Evolutionary conservation across 2,888 invertebrate species (phyloP).

Genomic region (Drosophila imparisetae): DNA sequence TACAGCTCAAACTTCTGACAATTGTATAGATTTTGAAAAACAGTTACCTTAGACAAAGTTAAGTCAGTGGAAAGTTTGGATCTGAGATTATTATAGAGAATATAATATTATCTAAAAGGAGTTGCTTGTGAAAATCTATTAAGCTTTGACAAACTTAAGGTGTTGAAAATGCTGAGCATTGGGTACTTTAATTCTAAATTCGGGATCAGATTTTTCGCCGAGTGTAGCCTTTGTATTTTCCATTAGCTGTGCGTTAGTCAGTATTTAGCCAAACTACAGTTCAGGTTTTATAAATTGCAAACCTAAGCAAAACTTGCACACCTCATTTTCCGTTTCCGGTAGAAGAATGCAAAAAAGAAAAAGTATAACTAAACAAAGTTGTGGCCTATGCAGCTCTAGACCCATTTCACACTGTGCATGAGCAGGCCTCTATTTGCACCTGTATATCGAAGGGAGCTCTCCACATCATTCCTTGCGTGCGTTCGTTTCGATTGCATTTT

Average conservation of each 20-base stretch:
- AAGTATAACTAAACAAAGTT: slow-evolving; percentile 16
- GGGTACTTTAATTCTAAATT: neutral
- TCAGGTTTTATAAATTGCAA: slow-evolving; percentile 16
- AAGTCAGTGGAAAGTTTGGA: neutral
- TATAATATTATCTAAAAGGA: neutral
- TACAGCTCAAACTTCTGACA: neutral
- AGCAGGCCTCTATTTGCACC: neutral
- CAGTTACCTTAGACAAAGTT: neutral
- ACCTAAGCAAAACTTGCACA: slow-evolving; percentile 54
- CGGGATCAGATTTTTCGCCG: neutral
- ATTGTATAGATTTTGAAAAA: neutral
- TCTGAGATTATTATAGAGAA: neutral
- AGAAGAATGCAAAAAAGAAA: slow-evolving; percentile 9
- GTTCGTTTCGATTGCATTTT: slow-evolving; percentile 57
- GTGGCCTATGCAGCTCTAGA: neutral
- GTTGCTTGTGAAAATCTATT: neutral
- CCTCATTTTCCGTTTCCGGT: slow-evolving; percentile 73
- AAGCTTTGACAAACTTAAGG: neutral
- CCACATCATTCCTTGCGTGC: slow-evolving; percentile 56
- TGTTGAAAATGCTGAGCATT: neutral
- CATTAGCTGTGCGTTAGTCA: neutral
- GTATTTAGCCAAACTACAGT: slow-evolving; percentile 15
- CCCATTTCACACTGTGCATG: slow-evolving; percentile 40
- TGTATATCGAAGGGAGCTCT: slow-evolving; percentile 1
- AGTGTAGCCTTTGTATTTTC: neutral